Percentiles rank a stretch among this genome's conserved stretches.
These are phyloP conservation scores for Arctocebus calabarensis DNA, from an alignment of 2,797 vertebrate genomes.

Conservation along the genomic window DNA sequence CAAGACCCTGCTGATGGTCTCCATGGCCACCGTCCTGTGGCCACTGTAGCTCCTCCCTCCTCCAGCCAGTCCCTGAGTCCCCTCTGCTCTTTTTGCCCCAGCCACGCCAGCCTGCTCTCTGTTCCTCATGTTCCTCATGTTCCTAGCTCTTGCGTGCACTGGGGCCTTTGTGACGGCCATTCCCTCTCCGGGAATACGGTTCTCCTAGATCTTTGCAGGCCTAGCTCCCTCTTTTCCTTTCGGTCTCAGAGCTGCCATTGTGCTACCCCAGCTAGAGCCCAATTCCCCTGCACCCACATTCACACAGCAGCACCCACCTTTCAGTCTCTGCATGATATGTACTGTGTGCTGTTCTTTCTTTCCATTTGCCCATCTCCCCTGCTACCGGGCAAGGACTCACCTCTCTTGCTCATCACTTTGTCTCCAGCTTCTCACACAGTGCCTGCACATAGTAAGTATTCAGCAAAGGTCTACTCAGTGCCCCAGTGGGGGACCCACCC, in stretches of 20 bases:
- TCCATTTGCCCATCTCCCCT: not conserved
- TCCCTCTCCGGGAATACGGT: not conserved
- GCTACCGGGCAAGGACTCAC: not conserved
- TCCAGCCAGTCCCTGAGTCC: fast-evolving
- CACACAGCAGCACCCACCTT: not conserved
- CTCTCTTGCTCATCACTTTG: not conserved
- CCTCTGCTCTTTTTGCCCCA: not conserved
- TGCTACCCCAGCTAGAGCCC: not conserved
- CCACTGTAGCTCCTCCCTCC: not conserved
- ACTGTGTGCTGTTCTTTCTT: not conserved
- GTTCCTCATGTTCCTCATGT: not conserved
- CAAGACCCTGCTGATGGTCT: not conserved
- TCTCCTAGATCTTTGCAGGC: not conserved
- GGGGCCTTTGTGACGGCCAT: not conserved
- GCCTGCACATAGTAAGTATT: not conserved
- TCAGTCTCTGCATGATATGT: not conserved
- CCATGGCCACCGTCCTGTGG: not conserved
- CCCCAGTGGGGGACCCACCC: not conserved
- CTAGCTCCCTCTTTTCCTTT: not conserved
- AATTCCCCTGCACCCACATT: not conserved
- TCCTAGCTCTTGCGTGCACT: not conserved
- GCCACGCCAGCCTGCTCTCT: not conserved
- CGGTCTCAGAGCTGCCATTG: not conserved
- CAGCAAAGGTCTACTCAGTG: not conserved
- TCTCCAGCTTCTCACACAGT: not conserved